phyloP scores from a whole-genome alignment of 2,888 invertebrate species.

The Cephus sareptanus region DNA sequence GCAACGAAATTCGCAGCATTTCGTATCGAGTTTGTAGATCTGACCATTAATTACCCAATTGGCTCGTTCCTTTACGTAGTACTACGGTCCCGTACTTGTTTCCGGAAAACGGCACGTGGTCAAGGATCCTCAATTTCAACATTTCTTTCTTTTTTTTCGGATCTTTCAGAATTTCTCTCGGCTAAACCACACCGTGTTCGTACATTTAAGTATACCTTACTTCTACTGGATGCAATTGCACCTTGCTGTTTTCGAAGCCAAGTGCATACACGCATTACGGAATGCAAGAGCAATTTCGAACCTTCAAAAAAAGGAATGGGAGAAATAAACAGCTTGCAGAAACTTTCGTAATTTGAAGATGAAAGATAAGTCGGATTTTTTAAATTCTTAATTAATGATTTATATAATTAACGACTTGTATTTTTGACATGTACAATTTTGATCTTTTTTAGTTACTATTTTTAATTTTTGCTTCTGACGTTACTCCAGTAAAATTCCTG shows the following conservation, averaged over 20 bases:
- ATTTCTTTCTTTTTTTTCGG: neutral
- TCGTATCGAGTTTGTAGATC: neutral
- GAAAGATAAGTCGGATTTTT: neutral
- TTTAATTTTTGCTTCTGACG: neutral
- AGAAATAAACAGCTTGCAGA: neutral
- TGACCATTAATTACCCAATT: neutral
- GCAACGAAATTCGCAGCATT: constrained; percentile 6
- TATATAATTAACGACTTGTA: neutral
- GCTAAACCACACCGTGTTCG: neutral
- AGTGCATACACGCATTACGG: neutral
- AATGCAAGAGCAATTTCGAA: neutral
- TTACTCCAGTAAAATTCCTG: neutral
- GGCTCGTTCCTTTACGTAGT: neutral
- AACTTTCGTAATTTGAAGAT: neutral
- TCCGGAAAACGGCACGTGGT: neutral
- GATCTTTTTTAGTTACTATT: neutral
- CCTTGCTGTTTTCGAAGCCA: neutral
- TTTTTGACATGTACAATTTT: neutral
- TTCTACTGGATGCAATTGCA: neutral
- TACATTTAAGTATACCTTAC: neutral
- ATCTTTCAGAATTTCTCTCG: neutral
- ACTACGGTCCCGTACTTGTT: neutral
- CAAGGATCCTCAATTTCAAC: neutral
- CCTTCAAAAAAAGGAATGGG: neutral
- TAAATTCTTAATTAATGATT: neutral